phyloP scores from a whole-genome alignment of 2,113 vertebrate genomes.

The Odontophorus gujanensis region DNA sequence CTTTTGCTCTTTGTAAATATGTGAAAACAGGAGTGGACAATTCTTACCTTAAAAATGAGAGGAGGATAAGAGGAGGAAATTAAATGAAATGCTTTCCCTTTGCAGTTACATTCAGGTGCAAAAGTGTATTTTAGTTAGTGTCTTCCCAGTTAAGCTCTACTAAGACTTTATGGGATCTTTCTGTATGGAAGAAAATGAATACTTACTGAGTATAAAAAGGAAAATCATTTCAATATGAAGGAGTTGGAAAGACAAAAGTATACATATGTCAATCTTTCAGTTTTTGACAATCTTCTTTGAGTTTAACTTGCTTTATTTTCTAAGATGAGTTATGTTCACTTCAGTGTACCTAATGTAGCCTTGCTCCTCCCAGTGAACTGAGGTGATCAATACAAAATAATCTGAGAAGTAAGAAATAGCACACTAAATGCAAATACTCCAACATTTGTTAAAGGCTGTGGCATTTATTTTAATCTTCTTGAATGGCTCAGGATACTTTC shows the following conservation, averaged over 20 bases:
- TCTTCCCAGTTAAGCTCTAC: neutral
- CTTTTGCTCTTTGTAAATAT: neutral
- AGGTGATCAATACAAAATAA: neutral
- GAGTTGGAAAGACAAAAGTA: neutral
- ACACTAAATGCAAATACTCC: neutral
- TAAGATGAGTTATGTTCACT: neutral
- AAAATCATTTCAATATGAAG: neutral
- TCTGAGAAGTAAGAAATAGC: neutral
- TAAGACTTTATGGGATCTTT: neutral
- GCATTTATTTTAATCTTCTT: neutral
- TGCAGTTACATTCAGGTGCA: neutral
- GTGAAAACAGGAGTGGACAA: neutral
- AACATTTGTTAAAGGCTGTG: neutral
- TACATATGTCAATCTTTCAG: neutral
- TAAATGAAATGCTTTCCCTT: neutral
- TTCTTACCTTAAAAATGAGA: neutral
- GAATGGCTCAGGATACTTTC: neutral
- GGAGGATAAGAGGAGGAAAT: neutral
- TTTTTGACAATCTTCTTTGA: neutral
- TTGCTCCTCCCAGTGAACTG: neutral
- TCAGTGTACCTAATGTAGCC: neutral
- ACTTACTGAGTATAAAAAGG: neutral
- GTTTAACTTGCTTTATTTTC: neutral
- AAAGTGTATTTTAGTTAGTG: neutral
- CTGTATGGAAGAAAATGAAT: neutral